Base-by-base conservation (phyloP, 2,888 invertebrate species). In the Polyommatus iphigenia region DNA sequence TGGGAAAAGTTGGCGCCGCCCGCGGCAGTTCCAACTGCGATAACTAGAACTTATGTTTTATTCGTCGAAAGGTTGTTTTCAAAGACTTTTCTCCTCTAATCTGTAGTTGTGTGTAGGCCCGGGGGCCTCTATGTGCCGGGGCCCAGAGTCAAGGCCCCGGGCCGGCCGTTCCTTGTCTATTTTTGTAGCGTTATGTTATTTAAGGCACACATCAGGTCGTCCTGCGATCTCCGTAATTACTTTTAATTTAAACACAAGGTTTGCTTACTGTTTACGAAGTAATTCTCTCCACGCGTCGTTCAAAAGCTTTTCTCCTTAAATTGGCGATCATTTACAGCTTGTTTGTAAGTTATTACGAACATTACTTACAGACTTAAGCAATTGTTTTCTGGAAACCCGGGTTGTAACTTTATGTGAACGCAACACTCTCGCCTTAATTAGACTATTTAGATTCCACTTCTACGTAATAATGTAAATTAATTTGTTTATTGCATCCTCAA, bases 41-140 rank as follows among this genome's bases (percentile, higher is more conserved):
- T 62, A 62, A 10, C 62, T 62, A 62, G 62, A 24, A 62, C 62
- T 62, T 62, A 62, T 20, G 59, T 62, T 20, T 62, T 62, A 20
- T 62, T 62, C 59, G 59, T 62, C 20, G 10, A 10, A 62, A 20
- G n/a, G 59, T 62, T 62, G 59, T 62, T 62, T 20, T 62, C 20
- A 62, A 62, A 62, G 59, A 62, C 59, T 20, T 62, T 62, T 59
- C 20, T n/a, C 59, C 24, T 62, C 13, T 62, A 62, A 62, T 62
- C 62, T 62, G 62, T 20, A 62, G 24, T 8, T 10, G 62, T n/a
- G n/a, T n/a, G n/a, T n/a, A n/a, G n/a, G n/a, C 62, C 62, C 62
- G 8, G 62, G 62, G 59, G 24, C 62, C 62, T 62, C 20, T 59
- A 20, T 59, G 3, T 59, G 20, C 62, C 62, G 20, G 13, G 10